A percentile compares a stretch with the other conserved stretches of the same genome.
These are phyloP conservation scores for Drosophila ironensis DNA, from an alignment of 1,140 invertebrate genomes.

Conservation along the genomic window DNA sequence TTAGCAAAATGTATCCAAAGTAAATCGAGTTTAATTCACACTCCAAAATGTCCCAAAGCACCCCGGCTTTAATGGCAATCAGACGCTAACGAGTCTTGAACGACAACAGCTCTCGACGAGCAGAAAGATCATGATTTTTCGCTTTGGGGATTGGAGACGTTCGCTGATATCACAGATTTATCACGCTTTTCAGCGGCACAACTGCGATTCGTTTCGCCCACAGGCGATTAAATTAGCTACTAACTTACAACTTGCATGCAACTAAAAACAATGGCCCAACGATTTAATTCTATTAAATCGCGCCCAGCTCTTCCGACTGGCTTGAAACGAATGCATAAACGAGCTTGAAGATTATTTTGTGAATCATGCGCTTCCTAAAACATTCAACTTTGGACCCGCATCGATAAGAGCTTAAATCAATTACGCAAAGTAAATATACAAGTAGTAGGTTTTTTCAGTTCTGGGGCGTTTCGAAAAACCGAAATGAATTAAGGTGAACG, in stretches of 20 bases:
- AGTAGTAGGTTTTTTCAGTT: too few species aligned
- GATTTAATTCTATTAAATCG: conserved; percentile 33
- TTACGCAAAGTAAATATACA: not conserved
- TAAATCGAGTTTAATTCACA: too few species aligned
- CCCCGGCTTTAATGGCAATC: not conserved
- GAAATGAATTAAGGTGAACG: too few species aligned
- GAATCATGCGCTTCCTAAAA: not conserved
- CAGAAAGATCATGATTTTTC: conserved; percentile 39
- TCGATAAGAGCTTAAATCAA: not conserved
- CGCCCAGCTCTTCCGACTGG: conserved; percentile 23
- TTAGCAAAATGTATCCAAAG: too few species aligned
- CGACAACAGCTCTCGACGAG: not conserved
- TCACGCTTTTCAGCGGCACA: conserved; percentile 11
- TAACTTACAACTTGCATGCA: conserved; percentile 22
- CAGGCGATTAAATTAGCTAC: conserved; percentile 21
- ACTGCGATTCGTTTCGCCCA: not conserved
- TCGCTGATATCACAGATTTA: conserved; percentile 34
- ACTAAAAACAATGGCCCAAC: not conserved
- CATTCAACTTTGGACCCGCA: not conserved
- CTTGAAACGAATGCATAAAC: not conserved
- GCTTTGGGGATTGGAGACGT: conserved; percentile 9
- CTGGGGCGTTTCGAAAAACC: too few species aligned
- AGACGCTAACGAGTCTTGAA: not conserved
- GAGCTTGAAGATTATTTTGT: not conserved
- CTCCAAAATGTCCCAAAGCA: not conserved